phyloP scores from a whole-genome alignment of 2,113 vertebrate genomes.

The Calyptomena viridis region DNA sequence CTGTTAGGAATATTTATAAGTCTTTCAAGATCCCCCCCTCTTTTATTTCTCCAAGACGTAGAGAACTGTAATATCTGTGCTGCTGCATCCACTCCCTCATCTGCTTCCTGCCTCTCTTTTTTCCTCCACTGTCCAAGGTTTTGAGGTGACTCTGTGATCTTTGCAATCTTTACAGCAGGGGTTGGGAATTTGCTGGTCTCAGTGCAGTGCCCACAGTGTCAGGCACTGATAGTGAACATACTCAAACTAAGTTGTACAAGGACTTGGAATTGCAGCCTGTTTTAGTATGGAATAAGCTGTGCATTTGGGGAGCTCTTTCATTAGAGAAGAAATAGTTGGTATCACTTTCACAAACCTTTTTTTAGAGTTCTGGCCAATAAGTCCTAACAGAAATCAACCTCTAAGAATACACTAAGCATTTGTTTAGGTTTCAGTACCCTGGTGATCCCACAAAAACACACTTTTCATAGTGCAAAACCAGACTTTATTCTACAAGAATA shows the following conservation, averaged over 20 bases:
- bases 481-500: neutral
- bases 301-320: neutral
- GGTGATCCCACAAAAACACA: neutral
- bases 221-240: neutral
- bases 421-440: neutral
- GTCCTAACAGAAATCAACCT: neutral
- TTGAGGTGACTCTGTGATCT: neutral
- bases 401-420: neutral
- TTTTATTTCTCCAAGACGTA: neutral
- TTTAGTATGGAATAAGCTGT: neutral
- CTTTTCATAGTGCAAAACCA: neutral
- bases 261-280: neutral
- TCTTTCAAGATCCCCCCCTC: neutral
- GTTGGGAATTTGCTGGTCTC: neutral
- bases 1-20: neutral
- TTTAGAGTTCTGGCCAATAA: neutral
- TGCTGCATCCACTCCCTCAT: neutral
- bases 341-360: neutral
- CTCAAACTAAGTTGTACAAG: neutral
- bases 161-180: neutral
- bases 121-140: neutral
- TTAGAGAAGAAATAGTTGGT: neutral
- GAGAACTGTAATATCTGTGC: neutral
- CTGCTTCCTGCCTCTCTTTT: neutral
- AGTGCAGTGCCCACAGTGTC: neutral